phyloP scores from a whole-genome alignment of 92 coral and sea anemone genomes.

The Porites cylindrica region DNA sequence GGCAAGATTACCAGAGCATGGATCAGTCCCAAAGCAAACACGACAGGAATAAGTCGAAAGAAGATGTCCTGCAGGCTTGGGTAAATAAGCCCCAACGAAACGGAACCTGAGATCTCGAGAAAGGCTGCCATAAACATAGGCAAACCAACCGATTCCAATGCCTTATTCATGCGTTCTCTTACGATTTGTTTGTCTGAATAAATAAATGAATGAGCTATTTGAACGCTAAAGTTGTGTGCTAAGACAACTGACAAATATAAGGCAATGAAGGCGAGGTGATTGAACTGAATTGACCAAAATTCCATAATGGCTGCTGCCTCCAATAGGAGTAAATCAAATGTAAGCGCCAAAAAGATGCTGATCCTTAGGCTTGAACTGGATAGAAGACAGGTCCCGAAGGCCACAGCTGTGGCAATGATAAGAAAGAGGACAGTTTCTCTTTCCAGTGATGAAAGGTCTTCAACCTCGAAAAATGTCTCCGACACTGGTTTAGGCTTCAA shows the following conservation, averaged over 20 bases:
- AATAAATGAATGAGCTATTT: slow-evolving; percentile 27
- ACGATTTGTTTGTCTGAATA: neutral
- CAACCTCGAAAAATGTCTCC: slow-evolving; percentile 11
- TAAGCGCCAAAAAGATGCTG: neutral
- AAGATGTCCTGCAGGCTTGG: slow-evolving; percentile 18
- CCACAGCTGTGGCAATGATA: neutral
- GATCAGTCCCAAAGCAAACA: neutral
- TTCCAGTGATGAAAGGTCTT: slow-evolving; percentile 29
- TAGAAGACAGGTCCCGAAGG: neutral
- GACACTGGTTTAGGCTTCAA: slow-evolving; percentile 12
- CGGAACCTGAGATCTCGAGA: neutral
- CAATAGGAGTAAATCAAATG: slow-evolving; percentile 18
- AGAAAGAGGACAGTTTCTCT: slow-evolving; percentile 2
- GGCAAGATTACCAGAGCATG: slow-evolving; percentile 3
- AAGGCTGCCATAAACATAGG: slow-evolving; percentile 2
- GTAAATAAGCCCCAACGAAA: slow-evolving; percentile 47
- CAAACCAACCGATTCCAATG: neutral
- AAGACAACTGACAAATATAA: slow-evolving; percentile 19
- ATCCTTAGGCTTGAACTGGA: slow-evolving; percentile 19
- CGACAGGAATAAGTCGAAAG: slow-evolving; percentile 16
- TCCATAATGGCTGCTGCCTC: slow-evolving; percentile 35
- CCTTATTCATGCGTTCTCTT: slow-evolving; percentile 5
- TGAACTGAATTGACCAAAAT: slow-evolving; percentile 8
- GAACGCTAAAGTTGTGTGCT: slow-evolving; percentile 22
- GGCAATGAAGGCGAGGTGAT: slow-evolving; percentile 36